These are phyloP conservation scores for Aurelia aurita DNA, from an alignment of 30 jellyfish, hydroid and myxozoan species.

Conservation along the genomic window DNA sequence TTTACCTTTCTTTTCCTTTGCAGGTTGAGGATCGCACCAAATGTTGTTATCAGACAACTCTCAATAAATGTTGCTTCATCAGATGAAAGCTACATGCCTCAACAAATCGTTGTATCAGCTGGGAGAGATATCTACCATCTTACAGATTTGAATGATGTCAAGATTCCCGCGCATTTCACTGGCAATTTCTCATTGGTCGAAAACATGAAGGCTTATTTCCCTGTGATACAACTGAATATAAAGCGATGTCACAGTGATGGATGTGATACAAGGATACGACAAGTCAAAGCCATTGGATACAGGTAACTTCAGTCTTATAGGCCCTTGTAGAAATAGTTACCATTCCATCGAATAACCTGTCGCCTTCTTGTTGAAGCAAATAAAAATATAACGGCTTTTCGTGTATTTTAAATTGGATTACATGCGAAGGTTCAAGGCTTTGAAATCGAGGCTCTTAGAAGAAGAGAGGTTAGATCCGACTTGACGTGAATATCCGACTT, in stretches of 20 bases:
- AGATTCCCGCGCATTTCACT: slow-evolving; percentile 93
- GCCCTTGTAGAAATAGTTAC: neutral
- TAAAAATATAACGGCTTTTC: too few relatives aligned
- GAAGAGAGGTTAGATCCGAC: too few relatives aligned
- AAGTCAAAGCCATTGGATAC: slow-evolving; percentile 96
- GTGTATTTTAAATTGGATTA: too few relatives aligned
- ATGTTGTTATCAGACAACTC: slow-evolving; percentile 85
- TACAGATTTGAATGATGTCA: slow-evolving; percentile 75
- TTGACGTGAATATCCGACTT: too few relatives aligned
- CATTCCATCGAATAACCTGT: too few relatives aligned
- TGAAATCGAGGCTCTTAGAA: too few relatives aligned
- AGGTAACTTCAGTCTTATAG: slow-evolving; percentile 50
- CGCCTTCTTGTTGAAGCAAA: too few relatives aligned
- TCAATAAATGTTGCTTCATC: slow-evolving; percentile 87
- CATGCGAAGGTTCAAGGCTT: too few relatives aligned
- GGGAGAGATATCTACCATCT: slow-evolving; percentile 80
- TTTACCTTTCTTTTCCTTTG: too few relatives aligned
- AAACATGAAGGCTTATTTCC: slow-evolving; percentile 72
- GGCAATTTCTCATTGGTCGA: slow-evolving; percentile 83
- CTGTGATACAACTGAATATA: slow-evolving; percentile 82
- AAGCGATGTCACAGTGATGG: slow-evolving; percentile 99
- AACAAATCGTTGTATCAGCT: slow-evolving; percentile 81
- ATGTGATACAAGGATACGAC: slow-evolving; percentile 96
- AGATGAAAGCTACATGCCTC: slow-evolving; percentile 98
- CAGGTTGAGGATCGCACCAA: slow-evolving; percentile 85